These are phyloP conservation scores for Bubo scandiacus DNA, from an alignment of 2,113 vertebrate genomes.

Conservation along the genomic window DNA sequence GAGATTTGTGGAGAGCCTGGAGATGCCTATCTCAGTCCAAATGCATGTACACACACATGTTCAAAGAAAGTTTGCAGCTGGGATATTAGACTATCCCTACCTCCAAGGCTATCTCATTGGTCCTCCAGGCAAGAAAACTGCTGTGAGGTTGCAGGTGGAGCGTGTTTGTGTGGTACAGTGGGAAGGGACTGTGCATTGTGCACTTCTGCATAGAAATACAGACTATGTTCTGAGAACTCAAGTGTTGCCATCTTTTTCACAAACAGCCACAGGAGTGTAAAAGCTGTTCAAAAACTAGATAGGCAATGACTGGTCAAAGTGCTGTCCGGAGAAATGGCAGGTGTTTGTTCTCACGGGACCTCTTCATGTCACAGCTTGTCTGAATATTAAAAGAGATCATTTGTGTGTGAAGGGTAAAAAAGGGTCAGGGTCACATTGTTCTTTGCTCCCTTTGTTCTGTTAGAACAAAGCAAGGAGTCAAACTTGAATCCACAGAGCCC, in stretches of 20 bases:
- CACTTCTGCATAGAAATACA: neutral
- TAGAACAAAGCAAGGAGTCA: conserved; percentile 53
- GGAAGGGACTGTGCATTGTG: neutral
- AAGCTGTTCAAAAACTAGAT: neutral
- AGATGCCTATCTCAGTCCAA: neutral
- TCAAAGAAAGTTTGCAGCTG: neutral
- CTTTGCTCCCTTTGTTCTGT: conserved; percentile 47
- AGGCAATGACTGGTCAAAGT: neutral
- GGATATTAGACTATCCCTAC: neutral
- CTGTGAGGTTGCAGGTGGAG: neutral
- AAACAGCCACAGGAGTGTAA: neutral
- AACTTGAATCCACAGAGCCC: neutral
- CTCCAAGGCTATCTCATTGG: neutral
- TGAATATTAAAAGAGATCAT: conserved; percentile 32
- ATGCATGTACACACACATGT: rapidly evolving
- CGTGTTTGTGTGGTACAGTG: neutral
- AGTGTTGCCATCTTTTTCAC: neutral
- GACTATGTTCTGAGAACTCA: neutral
- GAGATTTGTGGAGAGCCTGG: neutral
- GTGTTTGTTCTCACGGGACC: conserved; percentile 34
- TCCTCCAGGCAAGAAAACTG: neutral
- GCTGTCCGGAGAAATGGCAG: neutral
- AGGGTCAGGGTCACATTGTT: conserved; percentile 30
- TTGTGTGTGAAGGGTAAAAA: conserved; percentile 39
- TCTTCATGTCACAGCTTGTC: neutral